Evolutionary conservation across 2,888 invertebrate genomes (phyloP).

Genomic region (Lasioglossum vierecki): DNA sequence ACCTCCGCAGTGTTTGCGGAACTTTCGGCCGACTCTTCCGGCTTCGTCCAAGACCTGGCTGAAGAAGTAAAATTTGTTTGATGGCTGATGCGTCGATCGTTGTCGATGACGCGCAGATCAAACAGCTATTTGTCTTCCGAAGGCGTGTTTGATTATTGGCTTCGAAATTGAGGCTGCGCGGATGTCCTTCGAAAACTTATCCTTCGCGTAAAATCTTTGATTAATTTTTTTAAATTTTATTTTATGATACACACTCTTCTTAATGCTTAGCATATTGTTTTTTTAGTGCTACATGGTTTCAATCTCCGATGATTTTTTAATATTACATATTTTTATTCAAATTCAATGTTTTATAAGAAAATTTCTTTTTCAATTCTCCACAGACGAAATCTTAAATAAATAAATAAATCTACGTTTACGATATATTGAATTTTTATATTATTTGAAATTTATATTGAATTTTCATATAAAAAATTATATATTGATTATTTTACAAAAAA

Average conservation of each 20-base stretch:
- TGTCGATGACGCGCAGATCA: background rate
- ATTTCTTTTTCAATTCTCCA: background rate
- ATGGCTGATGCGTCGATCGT: background rate
- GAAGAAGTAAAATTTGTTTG: background rate
- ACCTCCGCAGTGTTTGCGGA: constrained; percentile 5
- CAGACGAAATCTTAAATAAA: background rate
- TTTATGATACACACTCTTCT: background rate
- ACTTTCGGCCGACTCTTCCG: constrained; percentile 1
- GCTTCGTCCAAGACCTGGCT: background rate
- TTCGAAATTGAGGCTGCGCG: background rate
- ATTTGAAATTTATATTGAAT: no score
- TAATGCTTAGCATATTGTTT: background rate
- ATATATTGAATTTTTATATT: no score
- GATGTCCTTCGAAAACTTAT: background rate
- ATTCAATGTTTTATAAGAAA: background rate
- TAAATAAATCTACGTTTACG: no score
- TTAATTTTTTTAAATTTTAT: background rate
- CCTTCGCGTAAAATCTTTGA: background rate
- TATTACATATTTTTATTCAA: background rate
- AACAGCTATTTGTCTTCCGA: background rate
- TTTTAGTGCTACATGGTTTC: background rate
- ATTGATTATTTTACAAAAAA: no score
- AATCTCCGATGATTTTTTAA: no score
- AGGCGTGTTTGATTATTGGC: background rate
- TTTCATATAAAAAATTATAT: no score